Conservation (phyloP, 1,140 invertebrate species). For the Matsumurasca onukii region DNA sequence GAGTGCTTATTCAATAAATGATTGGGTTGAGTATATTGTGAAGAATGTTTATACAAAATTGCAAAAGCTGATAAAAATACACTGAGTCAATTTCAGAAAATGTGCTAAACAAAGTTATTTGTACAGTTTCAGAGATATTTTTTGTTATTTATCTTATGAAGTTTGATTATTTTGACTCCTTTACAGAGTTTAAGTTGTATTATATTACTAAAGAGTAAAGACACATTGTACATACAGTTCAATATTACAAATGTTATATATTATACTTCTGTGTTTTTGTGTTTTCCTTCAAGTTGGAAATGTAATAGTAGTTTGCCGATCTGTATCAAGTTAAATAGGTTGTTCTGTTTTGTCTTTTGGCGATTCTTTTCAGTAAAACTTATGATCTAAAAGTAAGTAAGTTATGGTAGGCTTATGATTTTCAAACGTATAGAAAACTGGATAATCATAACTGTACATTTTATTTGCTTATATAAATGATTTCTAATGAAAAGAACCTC, state of each 20-base stretch:
- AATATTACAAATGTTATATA: constrained; percentile 12
- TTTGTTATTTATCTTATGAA: constrained; percentile 16
- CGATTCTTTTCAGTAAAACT: no score
- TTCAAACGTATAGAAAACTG: no score
- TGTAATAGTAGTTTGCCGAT: no score
- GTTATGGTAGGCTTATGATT: no score
- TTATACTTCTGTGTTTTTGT: constrained; percentile 6
- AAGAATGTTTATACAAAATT: constrained; percentile 8
- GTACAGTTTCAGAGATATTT: constrained; percentile 1
- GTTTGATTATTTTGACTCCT: constrained; percentile 22
- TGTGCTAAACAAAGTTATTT: constrained; percentile 8
- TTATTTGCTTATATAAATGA: no score
- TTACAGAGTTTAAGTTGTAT: constrained; percentile 20
- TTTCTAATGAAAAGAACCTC: no score
- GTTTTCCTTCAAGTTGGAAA: no score
- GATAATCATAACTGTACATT: no score
- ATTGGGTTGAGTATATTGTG: neutral
- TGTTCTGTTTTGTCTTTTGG: no score
- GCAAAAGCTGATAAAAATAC: neutral
- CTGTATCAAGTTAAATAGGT: no score
- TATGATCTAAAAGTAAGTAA: no score
- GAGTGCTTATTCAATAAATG: neutral
- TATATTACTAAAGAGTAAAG: constrained; percentile 20
- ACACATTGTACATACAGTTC: constrained; percentile 26
- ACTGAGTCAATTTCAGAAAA: neutral